These are phyloP conservation scores for Engystomops pustulosus DNA, from an alignment of 2,113 vertebrate species.

Conservation along the genomic window DNA sequence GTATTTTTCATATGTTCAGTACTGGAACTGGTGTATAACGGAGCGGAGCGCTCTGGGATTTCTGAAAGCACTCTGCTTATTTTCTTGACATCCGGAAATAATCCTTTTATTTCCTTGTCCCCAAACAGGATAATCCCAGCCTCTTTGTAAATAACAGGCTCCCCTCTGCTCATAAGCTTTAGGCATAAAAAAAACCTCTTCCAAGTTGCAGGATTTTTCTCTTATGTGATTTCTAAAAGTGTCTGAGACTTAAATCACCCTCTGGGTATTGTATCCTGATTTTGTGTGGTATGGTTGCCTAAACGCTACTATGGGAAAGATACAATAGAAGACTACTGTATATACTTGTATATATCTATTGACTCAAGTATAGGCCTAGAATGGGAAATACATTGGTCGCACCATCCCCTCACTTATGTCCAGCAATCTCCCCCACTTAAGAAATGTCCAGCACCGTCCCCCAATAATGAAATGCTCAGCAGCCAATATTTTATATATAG, in stretches of 20 bases:
- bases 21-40: not conserved
- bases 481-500: too few relatives aligned
- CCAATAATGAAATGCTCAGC: too few relatives aligned
- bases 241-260: constrained; percentile 33
- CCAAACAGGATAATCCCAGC: constrained; percentile 43
- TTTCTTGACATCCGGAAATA: constrained; percentile 34
- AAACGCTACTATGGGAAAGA: not conserved
- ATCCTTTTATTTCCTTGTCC: constrained; percentile 44
- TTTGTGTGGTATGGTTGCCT: not conserved
- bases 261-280: constrained; percentile 17
- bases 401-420: too few relatives aligned
- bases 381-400: too few relatives aligned
- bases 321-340: not conserved
- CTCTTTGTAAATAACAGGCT: constrained; percentile 46
- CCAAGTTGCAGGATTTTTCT: constrained; percentile 46
- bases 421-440: too few relatives aligned
- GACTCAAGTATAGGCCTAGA: too few relatives aligned
- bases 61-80: not conserved
- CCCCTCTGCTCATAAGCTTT: constrained; percentile 42
- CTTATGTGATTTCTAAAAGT: constrained; percentile 35
- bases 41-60: constrained; percentile 5
- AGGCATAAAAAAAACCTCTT: constrained; percentile 28
- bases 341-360: too few relatives aligned
- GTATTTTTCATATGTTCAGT: not conserved
- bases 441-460: too few relatives aligned